Evolutionary conservation across 2,113 vertebrate genomes (phyloP).

Genomic region (Gnathochromis pfefferi): DNA sequence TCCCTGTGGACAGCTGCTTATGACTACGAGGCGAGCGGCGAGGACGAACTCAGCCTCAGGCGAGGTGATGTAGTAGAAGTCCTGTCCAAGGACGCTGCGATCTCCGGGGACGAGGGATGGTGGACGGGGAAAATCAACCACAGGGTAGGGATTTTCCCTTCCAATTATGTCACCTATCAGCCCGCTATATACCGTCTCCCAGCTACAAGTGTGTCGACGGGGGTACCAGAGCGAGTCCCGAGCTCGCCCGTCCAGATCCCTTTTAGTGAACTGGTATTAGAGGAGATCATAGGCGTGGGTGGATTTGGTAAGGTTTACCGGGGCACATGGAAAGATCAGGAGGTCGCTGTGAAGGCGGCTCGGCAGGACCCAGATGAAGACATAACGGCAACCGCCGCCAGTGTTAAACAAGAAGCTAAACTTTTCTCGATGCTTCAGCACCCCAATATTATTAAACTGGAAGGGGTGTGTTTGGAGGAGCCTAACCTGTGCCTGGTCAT

Average conservation of each 20-base stretch:
- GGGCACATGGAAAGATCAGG: slow-evolving; percentile 84
- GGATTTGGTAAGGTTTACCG: slow-evolving; percentile 93
- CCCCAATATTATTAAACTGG: slow-evolving; percentile 87
- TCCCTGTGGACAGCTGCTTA: slow-evolving; percentile 83
- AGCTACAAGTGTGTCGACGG: slow-evolving; percentile 29
- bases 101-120: slow-evolving; percentile 86
- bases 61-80: slow-evolving; percentile 83
- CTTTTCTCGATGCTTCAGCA: slow-evolving; percentile 89
- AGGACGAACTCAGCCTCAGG: slow-evolving; percentile 83
- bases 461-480: slow-evolving; percentile 85
- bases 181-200: slow-evolving; percentile 65
- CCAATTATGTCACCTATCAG: slow-evolving; percentile 81
- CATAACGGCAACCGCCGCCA: slow-evolving; percentile 83
- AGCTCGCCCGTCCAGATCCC: slow-evolving; percentile 77
- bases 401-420: slow-evolving; percentile 85
- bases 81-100: slow-evolving; percentile 81
- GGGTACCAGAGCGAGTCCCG: slow-evolving; percentile 51
- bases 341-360: slow-evolving; percentile 92
- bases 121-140: slow-evolving; percentile 85
- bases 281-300: slow-evolving; percentile 91
- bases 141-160: slow-evolving; percentile 83
- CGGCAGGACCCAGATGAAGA: slow-evolving; percentile 90
- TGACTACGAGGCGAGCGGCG: slow-evolving; percentile 83
- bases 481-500: slow-evolving; percentile 93
- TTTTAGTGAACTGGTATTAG: slow-evolving; percentile 80